Base-by-base conservation (phyloP, 2,797 vertebrate species). In the Numenius phaeopus region DNA sequence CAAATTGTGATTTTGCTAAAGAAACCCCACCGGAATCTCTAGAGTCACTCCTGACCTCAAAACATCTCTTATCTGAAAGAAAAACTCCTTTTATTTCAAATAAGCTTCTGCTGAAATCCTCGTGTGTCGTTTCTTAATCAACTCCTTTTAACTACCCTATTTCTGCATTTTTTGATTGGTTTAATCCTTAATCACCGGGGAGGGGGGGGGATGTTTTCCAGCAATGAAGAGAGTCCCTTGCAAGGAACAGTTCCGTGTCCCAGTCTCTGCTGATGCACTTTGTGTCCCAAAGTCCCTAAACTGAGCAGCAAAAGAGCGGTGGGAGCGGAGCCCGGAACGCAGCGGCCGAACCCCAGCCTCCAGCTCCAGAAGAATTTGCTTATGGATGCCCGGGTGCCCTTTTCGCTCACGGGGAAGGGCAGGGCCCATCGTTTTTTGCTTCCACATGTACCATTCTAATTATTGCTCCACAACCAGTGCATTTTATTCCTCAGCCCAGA, bases 391-490 rank as follows among this genome's bases (percentile, higher is more conserved):
- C 65, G 58, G 58, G 57, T 49, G 82, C 71, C 76, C 82, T 77
- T 80, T 95, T 81, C 47, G 65, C 92, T 79, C 62, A 87, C 76
- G 69, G 78, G 78, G 90, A 96, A 95, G 76, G 84, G 79, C 72
- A 95, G 69, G 71, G 71, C 86, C 14, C 61, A 92, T 85, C 77
- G 4, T 75, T 95, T 90, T 94, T 93, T 90, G 91, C 94, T 87
- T 87, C 72, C 78, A 73, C 64, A 32, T 71, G 79, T 81, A 88
- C 87, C 58, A 40, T 90, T 94, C 80, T 84, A 94, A 97, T 97
- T 96, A 97, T 91, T 94, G 70, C 94, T 91, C 86, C 59, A n/a
- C 71, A 84, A 42, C 69, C 62, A 95, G 79, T 42, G 78, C 2
- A 9, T 57, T 96, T 93, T 87, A 83, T 58, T 95, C 64, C 90